Base-by-base conservation (phyloP, 2,113 vertebrate species). In the Lates calcarifer region DNA sequence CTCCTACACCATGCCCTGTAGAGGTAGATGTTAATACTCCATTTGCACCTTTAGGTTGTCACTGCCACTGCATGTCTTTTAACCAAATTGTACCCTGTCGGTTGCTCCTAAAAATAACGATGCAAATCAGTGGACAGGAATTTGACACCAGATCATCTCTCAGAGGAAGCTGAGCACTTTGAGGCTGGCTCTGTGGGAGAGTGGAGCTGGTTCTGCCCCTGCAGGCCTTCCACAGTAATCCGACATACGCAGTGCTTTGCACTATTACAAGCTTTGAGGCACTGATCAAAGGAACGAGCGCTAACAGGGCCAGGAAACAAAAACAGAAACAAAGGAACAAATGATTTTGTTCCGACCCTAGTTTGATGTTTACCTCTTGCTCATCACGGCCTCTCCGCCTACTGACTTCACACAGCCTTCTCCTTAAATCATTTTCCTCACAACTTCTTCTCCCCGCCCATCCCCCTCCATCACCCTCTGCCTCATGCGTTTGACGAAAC, bases 301-400 rank as follows among this genome's bases (percentile, higher is more conserved):
- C 80, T 49, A 84, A 74, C 82, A 51, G 75, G 77, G 81, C 72
- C 73, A 81, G 83, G 64, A 89, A 91, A 90, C 87, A 84, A 89
- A 85, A 83, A 82, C 76, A 82, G 73, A 86, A 88, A 85, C 84
- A 91, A 87, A 85, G 72, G 77, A 83, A 83, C 89, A 87, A 90
- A 90, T 83, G 73, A 82, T 90, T 90, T 79, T 67, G 53, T 87
- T 90, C 63, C 80, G 41, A 74, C 56, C 85, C 22, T 45, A 58
- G 89, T 88, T 76, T 83, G 83, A 85, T 86, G 85, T 87, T 78
- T 82, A 84, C 82, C 75, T 76, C 64, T 26, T 41, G 80, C 84
- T 79, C 84, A 83, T 87, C 87, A 49, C 14, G 20, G 67, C 67
- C 87, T 84, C 61, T 64, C 70, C 67, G 45, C 70, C 79, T 60